phyloP scores from a whole-genome alignment of 2,888 invertebrate genomes.

The Sepiola atlantica region DNA sequence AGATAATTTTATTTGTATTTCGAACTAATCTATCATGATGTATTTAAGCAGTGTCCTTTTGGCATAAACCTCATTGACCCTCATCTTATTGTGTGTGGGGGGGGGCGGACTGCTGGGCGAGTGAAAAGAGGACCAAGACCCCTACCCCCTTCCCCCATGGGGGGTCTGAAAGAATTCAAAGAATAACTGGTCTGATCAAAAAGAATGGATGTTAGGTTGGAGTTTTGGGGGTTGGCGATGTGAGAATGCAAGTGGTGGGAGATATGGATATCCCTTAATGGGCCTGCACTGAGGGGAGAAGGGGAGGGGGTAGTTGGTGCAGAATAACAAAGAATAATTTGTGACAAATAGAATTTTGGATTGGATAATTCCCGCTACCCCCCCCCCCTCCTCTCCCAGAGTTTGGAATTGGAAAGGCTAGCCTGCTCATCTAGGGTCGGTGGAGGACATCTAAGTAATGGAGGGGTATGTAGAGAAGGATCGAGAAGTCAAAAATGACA shows the following conservation, averaged over 20 bases:
- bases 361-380: neutral
- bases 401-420: neutral
- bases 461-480: neutral
- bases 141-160: neutral
- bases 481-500: neutral
- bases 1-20: neutral
- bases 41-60: neutral
- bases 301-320: neutral
- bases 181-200: neutral
- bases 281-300: neutral
- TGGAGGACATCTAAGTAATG: neutral
- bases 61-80: neutral
- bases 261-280: neutral
- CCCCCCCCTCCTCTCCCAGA: no score
- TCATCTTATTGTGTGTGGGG: neutral
- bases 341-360: neutral
- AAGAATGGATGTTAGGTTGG: neutral
- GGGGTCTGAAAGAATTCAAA: neutral
- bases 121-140: neutral
- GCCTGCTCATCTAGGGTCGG: neutral
- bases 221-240: neutral
- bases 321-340: neutral
- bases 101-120: neutral
- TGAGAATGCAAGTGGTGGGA: neutral
- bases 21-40: neutral